Percentiles rank a stretch among this genome's conserved stretches.
These are phyloP conservation scores for Molorchus minor DNA, from an alignment of 2,888 invertebrate species.

Conservation along the genomic window DNA sequence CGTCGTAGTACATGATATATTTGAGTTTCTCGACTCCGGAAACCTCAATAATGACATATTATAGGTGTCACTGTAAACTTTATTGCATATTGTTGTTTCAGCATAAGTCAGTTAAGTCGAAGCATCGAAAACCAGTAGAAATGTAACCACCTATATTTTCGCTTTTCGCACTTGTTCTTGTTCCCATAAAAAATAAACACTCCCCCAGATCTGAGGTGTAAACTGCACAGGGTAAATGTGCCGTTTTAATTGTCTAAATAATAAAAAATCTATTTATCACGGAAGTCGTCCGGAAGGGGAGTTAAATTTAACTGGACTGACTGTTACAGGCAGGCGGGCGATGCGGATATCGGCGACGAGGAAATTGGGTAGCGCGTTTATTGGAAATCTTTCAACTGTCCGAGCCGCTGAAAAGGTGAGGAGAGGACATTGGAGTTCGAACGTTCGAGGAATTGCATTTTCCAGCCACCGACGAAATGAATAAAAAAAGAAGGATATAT, in stretches of 20 bases:
- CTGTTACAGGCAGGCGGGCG: constrained; percentile 26
- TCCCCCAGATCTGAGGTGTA: too few species aligned
- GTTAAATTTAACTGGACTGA: constrained; percentile 56
- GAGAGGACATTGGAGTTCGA: constrained; percentile 46
- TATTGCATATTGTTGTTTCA: too few species aligned
- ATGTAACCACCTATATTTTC: too few species aligned
- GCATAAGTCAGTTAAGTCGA: too few species aligned
- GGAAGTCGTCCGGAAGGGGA: constrained; percentile 58
- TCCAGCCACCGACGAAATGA: constrained; percentile 41
- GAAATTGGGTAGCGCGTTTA: constrained; percentile 63
- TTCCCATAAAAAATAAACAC: too few species aligned
- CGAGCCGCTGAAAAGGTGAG: constrained; percentile 57
- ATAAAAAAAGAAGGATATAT: constrained; percentile 37
- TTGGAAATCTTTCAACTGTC: constrained; percentile 65
- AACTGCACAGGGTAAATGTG: too few species aligned
- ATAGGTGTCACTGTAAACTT: too few species aligned
- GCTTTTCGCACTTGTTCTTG: too few species aligned
- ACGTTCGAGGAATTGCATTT: constrained; percentile 58
- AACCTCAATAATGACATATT: too few species aligned
- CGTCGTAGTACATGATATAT: too few species aligned
- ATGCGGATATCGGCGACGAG: constrained; percentile 58
- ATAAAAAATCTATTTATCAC: constrained; percentile 53
- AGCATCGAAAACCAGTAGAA: too few species aligned
- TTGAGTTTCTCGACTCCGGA: too few species aligned
- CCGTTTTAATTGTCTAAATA: constrained; percentile 35